Base-by-base conservation (phyloP, 2,113 vertebrate species). In the Leptocoma aspasia region DNA sequence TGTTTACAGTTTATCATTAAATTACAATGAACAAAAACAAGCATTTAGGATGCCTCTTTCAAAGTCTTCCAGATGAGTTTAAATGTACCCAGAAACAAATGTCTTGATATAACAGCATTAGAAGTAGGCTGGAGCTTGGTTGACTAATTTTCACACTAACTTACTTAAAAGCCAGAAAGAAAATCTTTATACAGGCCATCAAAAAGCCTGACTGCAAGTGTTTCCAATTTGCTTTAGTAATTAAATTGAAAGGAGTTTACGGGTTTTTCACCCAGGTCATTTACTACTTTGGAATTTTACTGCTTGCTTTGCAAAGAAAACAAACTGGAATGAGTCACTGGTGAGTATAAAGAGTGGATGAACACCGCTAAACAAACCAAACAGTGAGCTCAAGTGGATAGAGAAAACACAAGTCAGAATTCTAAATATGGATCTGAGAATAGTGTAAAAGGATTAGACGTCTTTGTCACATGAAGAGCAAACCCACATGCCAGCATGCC, bases 211-310 rank as follows among this genome's bases (percentile, higher is more conserved):
- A 82, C 96, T 98, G 97, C 98, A 98, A 99, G 98, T 99, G 98
- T 98, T 99, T 99, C 98, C 98, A 99, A 99, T 99, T 99, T 99
- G 98, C 98, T 97, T 97, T 98, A 98, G 98, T 98, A 98, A 99
- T 99, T 99, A 99, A 99, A 98, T 99, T 87, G 96, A 98, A 98
- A 97, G 97, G 97, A 98, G 98, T 98, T 98, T 98, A 98, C 97
- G 93, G 98, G 97, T 96, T 98, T 98, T 98, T 98, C 98, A 97
- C 97, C 97, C 97, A 98, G 98, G 98, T 99, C 98, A 98, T 98
- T 98, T 98, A 98, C 98, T 97, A 97, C 97, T 98, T 98, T 98
- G 97, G 98, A 97, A 98, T 98, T 97, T 97, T 91, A 95, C 97
- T 97, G 96, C 96, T 90, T 95, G 96, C 97, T 97, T 98, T 97